These are phyloP conservation scores for mouse (Mus musculus) DNA, from an alignment of 2,113 vertebrate species.

Conservation along the genomic window DNA sequence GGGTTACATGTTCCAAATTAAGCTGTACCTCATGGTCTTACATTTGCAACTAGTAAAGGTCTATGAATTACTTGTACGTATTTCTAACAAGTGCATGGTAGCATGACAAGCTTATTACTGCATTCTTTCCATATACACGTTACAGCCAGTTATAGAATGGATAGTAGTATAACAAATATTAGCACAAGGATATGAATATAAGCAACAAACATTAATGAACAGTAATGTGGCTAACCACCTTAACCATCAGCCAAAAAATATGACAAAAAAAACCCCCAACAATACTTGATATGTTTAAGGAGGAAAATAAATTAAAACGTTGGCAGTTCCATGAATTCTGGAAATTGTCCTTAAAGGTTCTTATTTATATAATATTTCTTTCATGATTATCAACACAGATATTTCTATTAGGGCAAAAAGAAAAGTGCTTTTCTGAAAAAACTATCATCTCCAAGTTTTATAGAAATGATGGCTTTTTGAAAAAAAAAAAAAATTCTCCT, in stretches of 20 bases:
- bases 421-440: not conserved
- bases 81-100: conserved; percentile 23
- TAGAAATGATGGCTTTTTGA: conserved; percentile 17
- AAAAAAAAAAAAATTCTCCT: not conserved
- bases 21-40: not conserved
- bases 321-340: not conserved
- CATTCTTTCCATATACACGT: not conserved
- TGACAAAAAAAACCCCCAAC: not conserved
- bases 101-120: not conserved
- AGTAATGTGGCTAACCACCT: not conserved
- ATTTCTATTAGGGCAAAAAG: not conserved
- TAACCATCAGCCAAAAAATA: not conserved
- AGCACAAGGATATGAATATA: not conserved
- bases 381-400: conserved; percentile 14
- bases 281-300: not conserved
- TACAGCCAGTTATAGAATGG: not conserved
- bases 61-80: conserved; percentile 11
- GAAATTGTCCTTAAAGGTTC: not conserved
- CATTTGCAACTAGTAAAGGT: conserved; percentile 1
- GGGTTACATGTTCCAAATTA: conserved; percentile 13
- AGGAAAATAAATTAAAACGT: not conserved
- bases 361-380: not conserved
- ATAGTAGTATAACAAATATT: not conserved
- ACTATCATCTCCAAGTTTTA: not conserved
- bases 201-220: not conserved